These are phyloP conservation scores for Conus canariensis DNA, from an alignment of 2,888 invertebrate genomes.

Conservation along the genomic window DNA sequence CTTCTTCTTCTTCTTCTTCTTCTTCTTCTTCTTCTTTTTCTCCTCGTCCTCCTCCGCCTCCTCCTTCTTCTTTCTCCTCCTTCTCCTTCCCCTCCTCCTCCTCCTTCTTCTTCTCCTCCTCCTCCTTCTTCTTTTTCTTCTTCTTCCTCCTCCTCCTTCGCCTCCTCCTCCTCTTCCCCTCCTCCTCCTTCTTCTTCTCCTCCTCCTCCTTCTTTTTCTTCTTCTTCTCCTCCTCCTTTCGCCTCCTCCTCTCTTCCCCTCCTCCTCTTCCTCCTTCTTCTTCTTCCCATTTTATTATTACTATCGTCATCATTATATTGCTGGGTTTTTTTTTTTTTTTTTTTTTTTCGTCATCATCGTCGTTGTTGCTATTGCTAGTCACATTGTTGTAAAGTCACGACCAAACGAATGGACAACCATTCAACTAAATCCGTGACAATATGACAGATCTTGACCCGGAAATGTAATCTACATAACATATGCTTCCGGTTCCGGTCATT, in stretches of 20 bases:
- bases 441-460: too few species aligned
- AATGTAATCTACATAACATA: too few species aligned
- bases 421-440: too few species aligned
- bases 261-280: neutral
- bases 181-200: neutral
- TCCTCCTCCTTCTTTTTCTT: neutral
- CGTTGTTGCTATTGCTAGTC: too few species aligned
- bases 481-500: too few species aligned
- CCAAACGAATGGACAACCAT: too few species aligned
- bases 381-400: too few species aligned
- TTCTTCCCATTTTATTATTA: neutral
- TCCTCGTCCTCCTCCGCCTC: neutral
- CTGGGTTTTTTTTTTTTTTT: neutral
- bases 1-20: neutral
- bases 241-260: too few species aligned
- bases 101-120: neutral
- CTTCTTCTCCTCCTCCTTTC: neutral
- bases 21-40: neutral
- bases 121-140: neutral
- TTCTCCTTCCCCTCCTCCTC: too few species aligned
- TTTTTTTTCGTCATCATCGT: neutral
- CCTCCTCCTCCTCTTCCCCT: neutral
- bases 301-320: neutral
- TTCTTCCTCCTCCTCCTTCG: neutral
- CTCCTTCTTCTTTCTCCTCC: neutral